phyloP scores from a whole-genome alignment of 1,140 invertebrate genomes.

The Microplitis demolitor region DNA sequence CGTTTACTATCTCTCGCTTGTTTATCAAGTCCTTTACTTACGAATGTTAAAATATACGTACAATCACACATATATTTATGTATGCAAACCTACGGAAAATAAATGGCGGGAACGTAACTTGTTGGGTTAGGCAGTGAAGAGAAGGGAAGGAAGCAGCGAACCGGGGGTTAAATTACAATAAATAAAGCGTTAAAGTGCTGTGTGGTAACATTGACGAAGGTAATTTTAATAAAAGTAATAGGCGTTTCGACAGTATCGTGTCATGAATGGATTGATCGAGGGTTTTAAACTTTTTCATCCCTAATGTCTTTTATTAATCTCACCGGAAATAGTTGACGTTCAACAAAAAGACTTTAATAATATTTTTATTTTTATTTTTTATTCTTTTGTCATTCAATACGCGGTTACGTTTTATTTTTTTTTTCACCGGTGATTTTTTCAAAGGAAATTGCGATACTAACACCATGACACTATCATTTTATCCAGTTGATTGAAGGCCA shows the following conservation, averaged over 20 bases:
- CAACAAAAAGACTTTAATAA: too few relatives aligned
- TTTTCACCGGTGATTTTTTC: background rate
- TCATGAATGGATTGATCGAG: constrained; percentile 17
- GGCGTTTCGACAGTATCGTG: constrained; percentile 8
- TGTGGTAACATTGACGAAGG: background rate
- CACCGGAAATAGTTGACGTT: background rate
- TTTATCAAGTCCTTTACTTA: too few relatives aligned
- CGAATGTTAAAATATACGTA: too few relatives aligned
- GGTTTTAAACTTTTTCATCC: constrained; percentile 14
- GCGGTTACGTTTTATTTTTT: background rate
- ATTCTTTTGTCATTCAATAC: background rate
- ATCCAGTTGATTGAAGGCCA: constrained; percentile 21
- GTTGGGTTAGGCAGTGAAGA: too few relatives aligned
- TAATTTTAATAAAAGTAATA: constrained; percentile 12
- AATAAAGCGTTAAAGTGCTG: background rate
- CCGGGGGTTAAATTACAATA: too few relatives aligned
- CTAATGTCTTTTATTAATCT: background rate
- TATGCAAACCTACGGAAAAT: too few relatives aligned
- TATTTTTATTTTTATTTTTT: background rate
- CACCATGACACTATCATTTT: constrained; percentile 17
- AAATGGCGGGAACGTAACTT: too few relatives aligned
- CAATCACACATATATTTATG: too few relatives aligned
- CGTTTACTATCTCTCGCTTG: too few relatives aligned
- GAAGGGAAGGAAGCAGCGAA: too few relatives aligned
- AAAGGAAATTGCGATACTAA: constrained; percentile 13